Base-by-base conservation (phyloP, 1,140 invertebrate genomes). In the Melipona quadrifasciata region DNA sequence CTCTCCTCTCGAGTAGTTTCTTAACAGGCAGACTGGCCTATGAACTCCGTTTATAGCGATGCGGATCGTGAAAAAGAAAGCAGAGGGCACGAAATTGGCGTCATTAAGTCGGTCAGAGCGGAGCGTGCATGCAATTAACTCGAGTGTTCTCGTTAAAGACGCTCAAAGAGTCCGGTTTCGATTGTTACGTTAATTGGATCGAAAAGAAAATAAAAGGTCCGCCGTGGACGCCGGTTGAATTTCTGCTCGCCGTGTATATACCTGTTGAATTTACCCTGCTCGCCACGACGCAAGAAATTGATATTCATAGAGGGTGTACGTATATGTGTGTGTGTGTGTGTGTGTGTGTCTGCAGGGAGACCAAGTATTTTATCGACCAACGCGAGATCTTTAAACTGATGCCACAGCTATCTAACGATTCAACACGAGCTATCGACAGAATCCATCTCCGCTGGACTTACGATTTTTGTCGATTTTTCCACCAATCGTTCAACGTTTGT, bases 311-410 rank as follows among this genome's bases (percentile, higher is more conserved):
- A 8, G 16, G 16, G 65, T 31, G 31, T 31, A 31, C 31, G 31
- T 31, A 34, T 34, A 2, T 24, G 3, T 58, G 57, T 58, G 57
- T 24, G 21, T 34, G 6, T 24, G 3, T 58, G 57, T 58, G 57
- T 24, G 21, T 57, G 12, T 58, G 21, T 58, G 21, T 58, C 3
- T 58, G 53, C 21, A 12, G 53, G 31, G 55, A 12, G 57, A 53
- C 47, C 64, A 72, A 65, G 81, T 75, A 72, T 77, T 88, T 87
- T 83, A 88, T 88, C 85, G 85, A 87, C 64, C 76, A 82, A 39
- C 31, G 21, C 55, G 68, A 83, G 86, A 79, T 61, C 84, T 73
- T 74, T 65, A 31, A 61, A 14, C 11, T 34, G 64, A 73, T 76
- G 79, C 82, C 73, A 82, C 58, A 73, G 84, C n/a, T 65, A 65